Evolutionary conservation across 1,140 invertebrate genomes (phyloP), one percentile per base, ranked within the genome.

Genomic region (Stegodyphus dumicola): DNA sequence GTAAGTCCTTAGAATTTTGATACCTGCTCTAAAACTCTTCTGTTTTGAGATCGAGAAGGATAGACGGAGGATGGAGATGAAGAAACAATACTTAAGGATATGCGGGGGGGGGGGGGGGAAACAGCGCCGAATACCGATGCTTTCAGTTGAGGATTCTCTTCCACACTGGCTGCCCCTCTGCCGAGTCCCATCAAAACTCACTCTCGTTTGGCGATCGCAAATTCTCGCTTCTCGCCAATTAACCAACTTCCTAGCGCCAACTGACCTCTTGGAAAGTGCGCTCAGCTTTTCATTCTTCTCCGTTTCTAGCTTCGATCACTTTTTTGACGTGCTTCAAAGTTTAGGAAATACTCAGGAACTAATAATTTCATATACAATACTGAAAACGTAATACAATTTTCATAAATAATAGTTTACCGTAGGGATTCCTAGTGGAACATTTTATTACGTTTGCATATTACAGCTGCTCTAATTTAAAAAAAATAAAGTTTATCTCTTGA

Each of bases 171-270:
- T 85, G 81, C 65, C 49, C 33, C 52, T 51, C 52, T 53, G 48
- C 17, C 64, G 52, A 77, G 73, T 60, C 52, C 81, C 64, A 76
- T 85, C 51, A 85, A 85, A 85, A 85, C 71, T 85, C 74, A 66
- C 48, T 65, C 81, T 56, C n/a, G 49, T 76, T 85, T 85, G 81
- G 81, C 81, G 81, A 54, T n/a, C 48, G 13, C 11, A 33, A 7
- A 51, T 48, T 54, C 6, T 66, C 52, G 11, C 74, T 66, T 67
- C 73, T 85, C 81, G 81, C 81, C 81, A 85, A 85, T 13, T 53
- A 48, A 56, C 15, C 33, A 85, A 85, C 81, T 85, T 85, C 74
- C 18, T 51, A n/a, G 13, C 81, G 81, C 81, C 81, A 85, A 83
- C 17, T 67, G 65, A 67, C 65, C 65, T 67, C 65, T 18, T n/a